A percentile compares a stretch with the other conserved stretches of the same genome.
Evolutionary conservation across 2,113 vertebrate species (phyloP).

Genomic region (Gallinago jamesoni): DNA sequence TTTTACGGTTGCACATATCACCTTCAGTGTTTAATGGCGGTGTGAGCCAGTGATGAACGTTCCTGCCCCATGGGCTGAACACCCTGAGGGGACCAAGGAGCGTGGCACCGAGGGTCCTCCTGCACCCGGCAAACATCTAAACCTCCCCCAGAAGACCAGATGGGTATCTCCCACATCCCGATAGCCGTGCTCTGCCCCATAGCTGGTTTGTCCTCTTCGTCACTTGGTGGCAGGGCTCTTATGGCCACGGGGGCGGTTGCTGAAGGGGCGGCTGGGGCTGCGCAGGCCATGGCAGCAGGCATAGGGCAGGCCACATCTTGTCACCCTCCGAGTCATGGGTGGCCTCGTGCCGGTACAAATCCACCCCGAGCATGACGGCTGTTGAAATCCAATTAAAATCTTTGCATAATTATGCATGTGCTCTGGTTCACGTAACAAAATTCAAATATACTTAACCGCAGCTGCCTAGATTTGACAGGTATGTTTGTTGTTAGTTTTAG

Average conservation of each 20-base stretch:
- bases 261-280: neutral
- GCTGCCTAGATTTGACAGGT: neutral
- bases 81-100: neutral
- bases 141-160: neutral
- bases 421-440: neutral
- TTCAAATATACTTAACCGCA: neutral
- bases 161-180: rapidly evolving
- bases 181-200: neutral
- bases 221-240: neutral
- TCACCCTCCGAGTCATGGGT: neutral
- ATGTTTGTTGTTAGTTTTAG: neutral
- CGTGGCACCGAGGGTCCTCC: rapidly evolving
- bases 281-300: rapidly evolving
- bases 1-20: neutral
- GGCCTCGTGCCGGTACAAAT: neutral
- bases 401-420: constrained; percentile 20
- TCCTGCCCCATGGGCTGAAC: neutral
- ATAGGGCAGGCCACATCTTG: neutral
- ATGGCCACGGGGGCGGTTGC: neutral
- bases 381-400: constrained; percentile 44
- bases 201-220: neutral
- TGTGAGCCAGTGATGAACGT: neutral
- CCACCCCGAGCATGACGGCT: neutral
- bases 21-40: neutral
- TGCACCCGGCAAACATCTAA: neutral